These are phyloP conservation scores for Falcaria lacertinaria DNA, from an alignment of 2,888 invertebrate genomes.

Conservation along the genomic window DNA sequence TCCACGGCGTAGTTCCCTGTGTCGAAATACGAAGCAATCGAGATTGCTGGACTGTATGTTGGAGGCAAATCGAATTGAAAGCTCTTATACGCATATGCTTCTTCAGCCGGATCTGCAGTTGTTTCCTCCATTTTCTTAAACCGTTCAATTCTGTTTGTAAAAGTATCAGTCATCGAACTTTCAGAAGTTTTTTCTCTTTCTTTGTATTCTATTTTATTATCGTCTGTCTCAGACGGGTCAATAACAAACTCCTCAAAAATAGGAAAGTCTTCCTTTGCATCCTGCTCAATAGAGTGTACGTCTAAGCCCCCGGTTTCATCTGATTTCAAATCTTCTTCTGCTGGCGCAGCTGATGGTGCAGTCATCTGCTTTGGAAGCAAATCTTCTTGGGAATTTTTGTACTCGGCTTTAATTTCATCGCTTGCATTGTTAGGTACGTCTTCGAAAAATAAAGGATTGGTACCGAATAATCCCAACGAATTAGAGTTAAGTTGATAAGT, in stretches of 20 bases:
- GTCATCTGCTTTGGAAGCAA: conserved; percentile 39
- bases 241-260: conserved; percentile 61
- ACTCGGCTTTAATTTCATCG: conserved; percentile 60
- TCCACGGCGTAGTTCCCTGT: conserved; percentile 71
- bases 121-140: conserved; percentile 52
- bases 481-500: conserved; percentile 35
- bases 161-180: conserved; percentile 43
- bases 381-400: conserved; percentile 47
- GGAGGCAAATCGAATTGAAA: conserved; percentile 22
- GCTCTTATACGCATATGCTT: conserved; percentile 17
- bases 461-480: conserved; percentile 41
- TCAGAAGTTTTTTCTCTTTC: conserved; percentile 41
- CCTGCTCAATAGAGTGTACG: conserved; percentile 66
- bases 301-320: conserved; percentile 60
- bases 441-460: conserved; percentile 45
- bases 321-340: conserved; percentile 54
- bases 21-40: conserved; percentile 68
- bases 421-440: conserved; percentile 51
- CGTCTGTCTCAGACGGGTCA: conserved; percentile 63
- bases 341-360: conserved; percentile 56
- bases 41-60: conserved; percentile 39
- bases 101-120: conserved; percentile 16
- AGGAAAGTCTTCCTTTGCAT: conserved; percentile 67
- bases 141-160: conserved; percentile 61
- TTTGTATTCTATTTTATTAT: conserved; percentile 56